Percentiles rank a stretch among this genome's conserved stretches.
phyloP scores from a whole-genome alignment of 2,888 invertebrate species.

The Hylaea fasciaria region DNA sequence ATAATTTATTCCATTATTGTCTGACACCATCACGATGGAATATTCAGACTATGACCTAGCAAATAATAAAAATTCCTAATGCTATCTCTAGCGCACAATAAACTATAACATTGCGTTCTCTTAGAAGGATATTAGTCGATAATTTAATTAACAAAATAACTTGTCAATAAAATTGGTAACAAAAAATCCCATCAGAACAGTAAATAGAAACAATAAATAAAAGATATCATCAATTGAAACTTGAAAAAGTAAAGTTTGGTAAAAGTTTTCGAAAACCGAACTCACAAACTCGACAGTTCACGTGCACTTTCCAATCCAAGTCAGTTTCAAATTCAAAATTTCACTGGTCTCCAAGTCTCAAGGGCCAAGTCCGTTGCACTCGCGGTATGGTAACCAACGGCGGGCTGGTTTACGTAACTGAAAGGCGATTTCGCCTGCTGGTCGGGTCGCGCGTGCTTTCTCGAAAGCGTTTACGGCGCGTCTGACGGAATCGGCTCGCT shows the following conservation, averaged over 20 bases:
- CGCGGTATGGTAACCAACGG: slow-evolving; percentile 20
- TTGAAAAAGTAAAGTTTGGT: neutral
- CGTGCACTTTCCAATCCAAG: slow-evolving; percentile 46
- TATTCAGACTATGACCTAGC: slow-evolving; percentile 39
- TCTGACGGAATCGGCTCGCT: slow-evolving; percentile 65
- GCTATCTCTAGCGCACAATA: slow-evolving; percentile 18
- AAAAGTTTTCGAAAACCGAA: slow-evolving; percentile 17
- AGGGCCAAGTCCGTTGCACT: slow-evolving; percentile 29
- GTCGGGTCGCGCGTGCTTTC: slow-evolving; percentile 67
- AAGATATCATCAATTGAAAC: slow-evolving; percentile 19
- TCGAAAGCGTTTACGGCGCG: slow-evolving; percentile 68
- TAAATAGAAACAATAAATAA: slow-evolving; percentile 9
- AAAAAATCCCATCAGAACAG: slow-evolving; percentile 6
- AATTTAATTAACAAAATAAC: slow-evolving; percentile 22
- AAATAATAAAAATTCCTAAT: slow-evolving; percentile 30
- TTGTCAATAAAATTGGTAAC: slow-evolving; percentile 29
- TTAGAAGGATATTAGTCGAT: slow-evolving; percentile 39
- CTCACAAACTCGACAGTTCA: slow-evolving; percentile 61
- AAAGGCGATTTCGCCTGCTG: slow-evolving; percentile 44
- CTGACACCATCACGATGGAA: slow-evolving; percentile 39
- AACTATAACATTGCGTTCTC: slow-evolving; percentile 13
- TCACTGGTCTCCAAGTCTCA: slow-evolving; percentile 39
- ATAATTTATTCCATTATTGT: slow-evolving; percentile 55
- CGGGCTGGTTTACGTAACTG: slow-evolving; percentile 60
- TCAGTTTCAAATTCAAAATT: slow-evolving; percentile 36